These are phyloP conservation scores for Ctenopoma multispine DNA, from an alignment of 2,797 vertebrate genomes.

Conservation along the genomic window DNA sequence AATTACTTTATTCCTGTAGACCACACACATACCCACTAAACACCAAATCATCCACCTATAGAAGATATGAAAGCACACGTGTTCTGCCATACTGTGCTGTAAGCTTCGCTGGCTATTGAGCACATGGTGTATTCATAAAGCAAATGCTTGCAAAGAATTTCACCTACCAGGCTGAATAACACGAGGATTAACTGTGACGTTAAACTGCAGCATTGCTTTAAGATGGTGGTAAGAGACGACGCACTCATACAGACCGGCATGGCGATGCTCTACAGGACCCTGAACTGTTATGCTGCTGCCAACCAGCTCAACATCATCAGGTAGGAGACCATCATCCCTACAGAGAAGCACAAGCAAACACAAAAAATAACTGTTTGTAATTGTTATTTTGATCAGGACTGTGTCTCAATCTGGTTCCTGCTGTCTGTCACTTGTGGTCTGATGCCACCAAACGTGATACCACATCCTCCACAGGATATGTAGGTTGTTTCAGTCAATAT, in stretches of 20 bases:
- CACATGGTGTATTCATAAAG: background rate
- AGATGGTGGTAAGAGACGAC: constrained; percentile 70
- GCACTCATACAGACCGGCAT: constrained; percentile 78
- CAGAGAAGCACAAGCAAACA: constrained; percentile 5
- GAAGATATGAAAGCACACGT: too few species aligned
- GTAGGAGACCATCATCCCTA: constrained; percentile 69
- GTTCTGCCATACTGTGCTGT: too few species aligned
- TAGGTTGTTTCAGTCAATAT: constrained; percentile 30
- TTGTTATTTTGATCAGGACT: constrained; percentile 15
- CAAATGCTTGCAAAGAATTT: constrained; percentile 2
- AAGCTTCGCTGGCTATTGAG: too few species aligned
- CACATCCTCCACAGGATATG: constrained; percentile 63
- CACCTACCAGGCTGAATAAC: constrained; percentile 58
- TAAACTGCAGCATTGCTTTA: constrained; percentile 57
- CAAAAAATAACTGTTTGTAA: background rate
- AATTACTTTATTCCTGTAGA: too few species aligned
- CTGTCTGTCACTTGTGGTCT: constrained; percentile 57
- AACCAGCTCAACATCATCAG: constrained; percentile 62
- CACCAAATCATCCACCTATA: too few species aligned
- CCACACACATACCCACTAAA: too few species aligned
- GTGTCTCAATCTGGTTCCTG: constrained; percentile 41
- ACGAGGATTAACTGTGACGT: constrained; percentile 68
- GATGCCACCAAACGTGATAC: constrained; percentile 56
- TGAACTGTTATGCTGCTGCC: constrained; percentile 59
- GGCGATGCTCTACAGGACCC: constrained; percentile 54